Evolutionary conservation across 2,113 vertebrate genomes (phyloP), one percentile per base, ranked within the genome.

Genomic region (Salvelinus sp.): DNA sequence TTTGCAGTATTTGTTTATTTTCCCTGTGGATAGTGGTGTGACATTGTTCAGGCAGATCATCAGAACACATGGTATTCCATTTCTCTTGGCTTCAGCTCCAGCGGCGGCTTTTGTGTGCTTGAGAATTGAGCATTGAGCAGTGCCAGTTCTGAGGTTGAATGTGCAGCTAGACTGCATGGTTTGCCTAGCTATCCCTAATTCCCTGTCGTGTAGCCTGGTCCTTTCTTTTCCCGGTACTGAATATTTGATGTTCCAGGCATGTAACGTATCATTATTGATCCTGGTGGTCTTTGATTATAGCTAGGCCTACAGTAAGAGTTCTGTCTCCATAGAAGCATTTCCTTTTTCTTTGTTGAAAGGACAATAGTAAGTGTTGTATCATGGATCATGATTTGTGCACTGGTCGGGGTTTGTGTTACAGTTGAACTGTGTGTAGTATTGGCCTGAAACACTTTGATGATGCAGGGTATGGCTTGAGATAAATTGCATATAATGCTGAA

Each of bases 101-200:
- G 76, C 77, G 72, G 81, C 69, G 83, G 71, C 89, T 88, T 91
- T 91, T 91, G 91, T 92, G 86, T 86, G 83, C 74, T 74, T 83
- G 81, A 77, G 27, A 25, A 69, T 79, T 72, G 73, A 83, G 79
- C 82, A 69, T 79, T 72, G 73, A 83, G 79, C 82, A 0, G 78
- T 77, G 81, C 80, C 88, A 83, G 70, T 72, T 47, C 81, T 86
- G 4, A 30, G 50, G 27, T 44, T 44, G 38, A 10, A 44, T 30
- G 25, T 25, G 18, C 85, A 85, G 83, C 54, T 18, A 57, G 14
- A 57, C 88, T 86, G 88, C 85, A 80, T 22, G n/a, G 12, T 69
- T 48, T 48, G 10, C 38, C 68, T 10, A 23, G 7, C 38, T 44
- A 4, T 3, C 64, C 58, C n/a, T 22, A 6, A 6, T 62, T 1